Percentiles rank a stretch among this genome's conserved stretches.
These are phyloP conservation scores for Eurystomus gularis DNA, from an alignment of 2,113 vertebrate genomes.

Conservation along the genomic window DNA sequence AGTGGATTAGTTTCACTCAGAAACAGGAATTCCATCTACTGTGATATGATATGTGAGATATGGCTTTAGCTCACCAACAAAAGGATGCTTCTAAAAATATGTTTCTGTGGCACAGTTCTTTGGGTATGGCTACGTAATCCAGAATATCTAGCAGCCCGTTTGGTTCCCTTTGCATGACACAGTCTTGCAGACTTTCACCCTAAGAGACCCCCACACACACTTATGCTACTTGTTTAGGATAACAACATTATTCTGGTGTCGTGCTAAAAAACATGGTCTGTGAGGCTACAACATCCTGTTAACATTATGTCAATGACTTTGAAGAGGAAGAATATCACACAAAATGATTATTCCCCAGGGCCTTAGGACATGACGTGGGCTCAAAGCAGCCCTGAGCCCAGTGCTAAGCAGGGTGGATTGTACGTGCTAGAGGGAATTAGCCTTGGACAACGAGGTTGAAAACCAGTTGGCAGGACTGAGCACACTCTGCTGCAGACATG, in stretches of 20 bases:
- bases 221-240: neutral
- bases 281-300: neutral
- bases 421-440: neutral
- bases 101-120: neutral
- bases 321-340: neutral
- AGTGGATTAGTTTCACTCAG: neutral
- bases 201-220: neutral
- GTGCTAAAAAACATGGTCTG: neutral
- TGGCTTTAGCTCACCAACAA: neutral
- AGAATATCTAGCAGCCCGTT: neutral
- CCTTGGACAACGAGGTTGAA: neutral
- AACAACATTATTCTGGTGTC: neutral
- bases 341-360: neutral
- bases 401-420: neutral
- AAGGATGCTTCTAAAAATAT: neutral
- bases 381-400: neutral
- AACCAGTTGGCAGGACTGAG: neutral
- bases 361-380: rapidly evolving
- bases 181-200: neutral
- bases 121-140: neutral
- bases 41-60: neutral
- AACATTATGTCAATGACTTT: neutral
- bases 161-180: neutral
- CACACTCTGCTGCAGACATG: neutral
- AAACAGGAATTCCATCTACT: neutral